Conservation (phyloP, 1,140 invertebrate species). For the Dolichoris vasculosae region DNA sequence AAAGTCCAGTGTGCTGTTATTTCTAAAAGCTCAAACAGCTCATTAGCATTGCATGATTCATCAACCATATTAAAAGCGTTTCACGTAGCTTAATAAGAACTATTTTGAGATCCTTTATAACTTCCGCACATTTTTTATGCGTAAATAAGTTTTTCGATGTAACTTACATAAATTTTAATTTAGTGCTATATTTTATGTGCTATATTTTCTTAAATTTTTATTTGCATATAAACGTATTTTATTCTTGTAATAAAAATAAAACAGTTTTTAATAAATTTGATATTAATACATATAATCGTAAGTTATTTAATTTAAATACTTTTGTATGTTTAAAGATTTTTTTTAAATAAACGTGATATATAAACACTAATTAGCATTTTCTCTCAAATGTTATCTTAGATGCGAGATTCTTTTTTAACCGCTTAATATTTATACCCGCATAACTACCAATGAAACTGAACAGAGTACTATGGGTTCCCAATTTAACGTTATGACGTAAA, state of each 20-base stretch:
- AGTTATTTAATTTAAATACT: no score
- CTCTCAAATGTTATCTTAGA: background rate
- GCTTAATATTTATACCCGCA: no score
- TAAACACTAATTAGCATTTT: background rate
- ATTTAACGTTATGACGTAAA: background rate
- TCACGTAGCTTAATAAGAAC: background rate
- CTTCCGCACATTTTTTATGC: background rate
- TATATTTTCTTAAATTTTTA: no score
- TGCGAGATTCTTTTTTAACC: background rate
- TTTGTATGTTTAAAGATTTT: no score
- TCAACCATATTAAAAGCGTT: background rate
- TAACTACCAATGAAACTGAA: background rate
- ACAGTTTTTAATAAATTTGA: no score
- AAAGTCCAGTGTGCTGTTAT: slow-evolving; percentile 23
- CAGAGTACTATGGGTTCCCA: background rate
- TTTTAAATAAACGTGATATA: no score
- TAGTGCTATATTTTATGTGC: no score
- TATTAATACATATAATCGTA: no score
- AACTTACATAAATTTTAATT: no score
- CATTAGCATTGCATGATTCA: slow-evolving; percentile 17
- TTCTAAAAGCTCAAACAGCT: background rate
- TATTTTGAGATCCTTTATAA: background rate
- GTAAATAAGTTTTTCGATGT: background rate
- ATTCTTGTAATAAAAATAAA: no score
- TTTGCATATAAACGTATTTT: no score